These are phyloP conservation scores for Corythucha ciliata DNA, from an alignment of 2,888 invertebrate genomes.

Conservation along the genomic window DNA sequence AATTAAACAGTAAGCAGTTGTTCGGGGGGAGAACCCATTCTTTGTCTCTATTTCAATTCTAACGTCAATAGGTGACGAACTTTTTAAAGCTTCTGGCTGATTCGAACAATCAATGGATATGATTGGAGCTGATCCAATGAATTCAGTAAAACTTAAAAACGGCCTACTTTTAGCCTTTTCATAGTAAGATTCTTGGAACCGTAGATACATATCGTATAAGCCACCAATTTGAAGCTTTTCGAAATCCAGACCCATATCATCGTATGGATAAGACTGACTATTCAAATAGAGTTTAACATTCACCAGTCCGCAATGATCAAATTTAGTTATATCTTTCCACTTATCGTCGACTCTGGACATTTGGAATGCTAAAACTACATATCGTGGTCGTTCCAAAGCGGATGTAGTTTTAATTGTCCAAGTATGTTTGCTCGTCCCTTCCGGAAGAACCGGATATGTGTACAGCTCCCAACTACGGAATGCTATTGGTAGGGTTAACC, in stretches of 20 bases:
- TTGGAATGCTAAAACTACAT: slow-evolving; percentile 40
- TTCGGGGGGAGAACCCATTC: slow-evolving; percentile 29
- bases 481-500: background rate
- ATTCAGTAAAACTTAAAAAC: no score
- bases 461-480: background rate
- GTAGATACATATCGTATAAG: slow-evolving; percentile 5
- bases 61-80: slow-evolving; percentile 32
- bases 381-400: slow-evolving; percentile 41
- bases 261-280: slow-evolving; percentile 40
- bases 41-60: slow-evolving; percentile 33
- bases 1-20: slow-evolving; percentile 36
- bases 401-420: slow-evolving; percentile 38
- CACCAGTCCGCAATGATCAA: slow-evolving; percentile 37
- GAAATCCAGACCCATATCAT: slow-evolving; percentile 38
- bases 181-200: slow-evolving; percentile 27
- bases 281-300: slow-evolving; percentile 40
- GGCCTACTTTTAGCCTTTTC: slow-evolving; percentile 31
- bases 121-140: slow-evolving; percentile 8
- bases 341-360: slow-evolving; percentile 38
- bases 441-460: no score
- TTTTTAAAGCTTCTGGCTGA: slow-evolving; percentile 31
- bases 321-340: slow-evolving; percentile 31
- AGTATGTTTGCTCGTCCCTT: no score
- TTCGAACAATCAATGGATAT: slow-evolving; percentile 21
- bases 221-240: slow-evolving; percentile 32